Evolutionary conservation across 2,113 vertebrate genomes (phyloP), one percentile per base, ranked within the genome.

Genomic region (Macaca mulatta): DNA sequence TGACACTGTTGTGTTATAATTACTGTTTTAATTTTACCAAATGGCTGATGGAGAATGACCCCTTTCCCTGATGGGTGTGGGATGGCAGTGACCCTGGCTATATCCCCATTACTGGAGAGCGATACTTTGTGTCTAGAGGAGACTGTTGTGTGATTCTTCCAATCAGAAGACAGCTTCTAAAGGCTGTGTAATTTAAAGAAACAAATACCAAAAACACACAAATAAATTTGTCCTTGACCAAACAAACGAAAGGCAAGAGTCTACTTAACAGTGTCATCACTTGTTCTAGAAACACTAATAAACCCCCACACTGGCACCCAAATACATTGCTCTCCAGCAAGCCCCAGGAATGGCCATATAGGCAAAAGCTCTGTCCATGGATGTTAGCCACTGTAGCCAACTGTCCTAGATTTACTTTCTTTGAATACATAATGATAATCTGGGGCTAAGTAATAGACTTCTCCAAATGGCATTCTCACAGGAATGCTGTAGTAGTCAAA

Each of bases 1-100:
- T 97, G 98, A 98, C 98, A 98, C 98, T 97, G 98, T 98, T 98
- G 98, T 98, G 91, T 97, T 98, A 98, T 95, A 98, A 97, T 98
- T 98, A 98, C 94, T 98, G 98, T 98, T 99, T 98, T 98, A 97
- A 52, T 98, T 98, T 98, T 98, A 97, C 96, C 97, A 97, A 96
- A 97, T 98, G 96, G 92, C 98, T 98, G 98, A 95, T 98, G 96
- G 98, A 98, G 97, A 98, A 97, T 94, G 98, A 97, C 96, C 93
- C 23, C 97, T 98, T 98, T 98, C 85, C 95, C 95, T 98, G 92
- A 98, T 98, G 97, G 97, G 97, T 98, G 79, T 86, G 90, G 96
- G 96, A 96, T 96, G 89, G 96, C 90, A 97, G 96, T 97, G 97
- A 97, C 98, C 95, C 91, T 88, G 93, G 95, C 96, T 89, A 93